phyloP scores from a whole-genome alignment of 2,113 vertebrate genomes.

The Murina feae region DNA sequence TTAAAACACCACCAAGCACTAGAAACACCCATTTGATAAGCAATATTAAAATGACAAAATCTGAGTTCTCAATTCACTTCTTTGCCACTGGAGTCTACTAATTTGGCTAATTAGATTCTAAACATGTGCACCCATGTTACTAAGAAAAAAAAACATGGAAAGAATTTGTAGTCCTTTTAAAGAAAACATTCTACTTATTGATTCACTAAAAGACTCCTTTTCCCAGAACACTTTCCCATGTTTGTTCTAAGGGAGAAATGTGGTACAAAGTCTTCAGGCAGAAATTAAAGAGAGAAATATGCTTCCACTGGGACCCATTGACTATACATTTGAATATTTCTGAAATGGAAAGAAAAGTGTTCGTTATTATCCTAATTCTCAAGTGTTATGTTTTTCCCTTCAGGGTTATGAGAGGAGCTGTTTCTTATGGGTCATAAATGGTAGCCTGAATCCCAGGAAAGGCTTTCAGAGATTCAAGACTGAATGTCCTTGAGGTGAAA shows the following conservation, averaged over 20 bases:
- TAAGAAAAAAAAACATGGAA: conserved; percentile 61
- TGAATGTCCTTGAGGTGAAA: not conserved
- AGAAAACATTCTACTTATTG: conserved; percentile 77
- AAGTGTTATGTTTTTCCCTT: conserved; percentile 44
- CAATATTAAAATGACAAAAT: conserved; percentile 22
- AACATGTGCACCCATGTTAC: conserved; percentile 73
- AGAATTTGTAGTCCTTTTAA: conserved; percentile 76
- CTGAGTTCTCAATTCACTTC: conserved; percentile 32
- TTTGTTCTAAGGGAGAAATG: conserved; percentile 73
- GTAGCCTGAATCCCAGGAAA: not conserved
- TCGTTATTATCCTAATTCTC: conserved; percentile 61
- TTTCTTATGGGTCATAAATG: not conserved
- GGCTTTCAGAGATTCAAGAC: not conserved
- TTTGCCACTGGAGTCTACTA: conserved; percentile 69
- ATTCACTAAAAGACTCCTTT: conserved; percentile 76
- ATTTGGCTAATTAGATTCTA: conserved; percentile 75
- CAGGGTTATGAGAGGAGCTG: conserved; percentile 24
- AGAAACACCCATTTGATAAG: not conserved
- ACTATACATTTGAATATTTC: conserved; percentile 73
- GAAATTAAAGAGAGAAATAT: conserved; percentile 73
- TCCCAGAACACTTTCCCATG: conserved; percentile 73
- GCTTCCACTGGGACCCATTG: conserved; percentile 70
- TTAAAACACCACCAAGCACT: not conserved
- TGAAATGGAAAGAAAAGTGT: conserved; percentile 59
- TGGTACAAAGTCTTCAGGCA: conserved; percentile 74